These are phyloP conservation scores for Zele albiditarsus DNA, from an alignment of 2,888 invertebrate species.

Conservation along the genomic window DNA sequence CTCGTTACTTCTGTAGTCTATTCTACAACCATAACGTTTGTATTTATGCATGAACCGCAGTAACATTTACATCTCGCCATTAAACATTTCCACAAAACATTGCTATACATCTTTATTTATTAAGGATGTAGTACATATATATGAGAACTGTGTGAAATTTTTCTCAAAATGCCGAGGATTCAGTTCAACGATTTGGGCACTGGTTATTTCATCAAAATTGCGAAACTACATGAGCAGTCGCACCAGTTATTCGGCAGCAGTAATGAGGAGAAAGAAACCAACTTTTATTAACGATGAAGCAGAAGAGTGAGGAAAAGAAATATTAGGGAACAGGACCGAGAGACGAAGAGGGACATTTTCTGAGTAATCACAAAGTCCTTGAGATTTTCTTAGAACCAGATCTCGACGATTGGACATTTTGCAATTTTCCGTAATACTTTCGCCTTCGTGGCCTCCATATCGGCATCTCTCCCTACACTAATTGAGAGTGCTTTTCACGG, in stretches of 20 bases:
- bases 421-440: constrained; percentile 3
- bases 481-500: constrained; percentile 29
- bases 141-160: not conserved
- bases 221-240: not conserved
- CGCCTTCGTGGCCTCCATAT: constrained; percentile 4
- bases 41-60: not conserved
- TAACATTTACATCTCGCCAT: constrained; percentile 1
- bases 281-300: not conserved
- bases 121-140: not conserved
- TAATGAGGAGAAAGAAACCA: not conserved
- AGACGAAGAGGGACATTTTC: not conserved
- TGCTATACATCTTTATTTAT: not conserved
- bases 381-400: constrained; percentile 1
- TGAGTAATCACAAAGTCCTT: constrained; percentile 14
- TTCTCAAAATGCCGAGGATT: not conserved
- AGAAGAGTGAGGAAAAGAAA: not conserved
- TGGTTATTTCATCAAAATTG: not conserved
- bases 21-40: not conserved
- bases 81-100: constrained; percentile 2
- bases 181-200: not conserved
- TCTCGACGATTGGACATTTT: constrained; percentile 1
- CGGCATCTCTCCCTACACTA: constrained; percentile 22
- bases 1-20: not conserved
- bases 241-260: not conserved
- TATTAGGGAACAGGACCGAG: not conserved